Conservation (phyloP, 2,888 invertebrate genomes). For the Calliopum simillimum region DNA sequence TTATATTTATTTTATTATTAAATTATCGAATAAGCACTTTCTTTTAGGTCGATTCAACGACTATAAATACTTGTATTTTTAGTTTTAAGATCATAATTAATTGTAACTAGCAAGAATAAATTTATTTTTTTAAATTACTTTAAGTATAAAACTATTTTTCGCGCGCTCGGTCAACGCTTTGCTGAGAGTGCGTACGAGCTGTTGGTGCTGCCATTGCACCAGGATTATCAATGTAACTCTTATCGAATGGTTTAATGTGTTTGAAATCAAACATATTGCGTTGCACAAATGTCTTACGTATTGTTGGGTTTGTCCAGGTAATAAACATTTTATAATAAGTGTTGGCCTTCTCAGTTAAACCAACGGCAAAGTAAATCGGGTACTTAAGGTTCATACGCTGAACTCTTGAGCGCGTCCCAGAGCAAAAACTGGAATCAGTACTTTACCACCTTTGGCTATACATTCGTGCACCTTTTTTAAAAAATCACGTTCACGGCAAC, state of each 20-base stretch:
- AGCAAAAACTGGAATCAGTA: constrained; percentile 98
- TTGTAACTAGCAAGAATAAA: too few relatives aligned
- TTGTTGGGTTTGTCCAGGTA: constrained; percentile 99
- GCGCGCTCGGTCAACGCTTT: background rate
- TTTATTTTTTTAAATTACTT: too few relatives aligned
- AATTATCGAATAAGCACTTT: too few relatives aligned
- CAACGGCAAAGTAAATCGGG: constrained; percentile 97
- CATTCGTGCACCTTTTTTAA: constrained; percentile 98
- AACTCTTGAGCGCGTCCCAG: constrained; percentile 97
- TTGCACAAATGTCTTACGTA: constrained; percentile 98
- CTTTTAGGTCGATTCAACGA: too few relatives aligned
- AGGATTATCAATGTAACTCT: constrained; percentile 93
- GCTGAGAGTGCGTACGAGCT: constrained; percentile 33
- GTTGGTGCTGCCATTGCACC: constrained; percentile 99
- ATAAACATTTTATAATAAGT: constrained; percentile 99
- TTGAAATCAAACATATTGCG: constrained; percentile 99
- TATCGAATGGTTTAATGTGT: constrained; percentile 97
- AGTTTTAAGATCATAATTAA: too few relatives aligned
- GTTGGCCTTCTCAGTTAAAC: constrained; percentile 97
- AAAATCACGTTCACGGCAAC: constrained; percentile 97
- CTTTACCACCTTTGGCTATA: constrained; percentile 97
- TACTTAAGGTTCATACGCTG: constrained; percentile 97
- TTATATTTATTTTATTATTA: too few relatives aligned
- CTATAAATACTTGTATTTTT: too few relatives aligned
- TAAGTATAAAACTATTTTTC: too few relatives aligned